Base-by-base conservation (phyloP, 2,113 vertebrate genomes). In the Lates calcarifer region DNA sequence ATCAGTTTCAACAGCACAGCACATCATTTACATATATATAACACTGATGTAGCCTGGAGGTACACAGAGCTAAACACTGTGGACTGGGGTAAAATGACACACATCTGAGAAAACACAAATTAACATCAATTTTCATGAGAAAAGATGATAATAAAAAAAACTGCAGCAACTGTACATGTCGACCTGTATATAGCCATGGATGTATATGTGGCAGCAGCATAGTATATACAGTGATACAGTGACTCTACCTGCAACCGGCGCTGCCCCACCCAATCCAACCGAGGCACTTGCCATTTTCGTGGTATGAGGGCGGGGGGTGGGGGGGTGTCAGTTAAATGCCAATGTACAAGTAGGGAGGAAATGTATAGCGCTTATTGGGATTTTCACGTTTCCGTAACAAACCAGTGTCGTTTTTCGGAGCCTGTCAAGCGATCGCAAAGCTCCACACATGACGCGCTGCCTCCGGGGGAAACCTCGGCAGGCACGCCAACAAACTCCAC, bases 191-290 rank as follows among this genome's bases (percentile, higher is more conserved):
- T 14, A 43, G 24, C 49, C 60, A 20, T 22, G n/a, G n/a, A n/a
- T n/a, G n/a, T 41, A 17, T 20, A 10, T 33, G 28, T 37, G 63
- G 74, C 74, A 73, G 79, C 79, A 51, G 61, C 35, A 24, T 2
- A 31, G 47, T 53, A 37, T 29, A 33, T 0, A 68, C 37, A 37
- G 61, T 24, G 56, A 29, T 29, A 64, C 35, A 35, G 63, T 28
- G 67, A 22, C 39, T 78, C 22, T 70, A 84, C 87, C 84, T 90
- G 81, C 88, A 87, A 13, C 35, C 68, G 61, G 71, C 62, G 55
- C 49, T 53, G 90, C 92, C 92, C 81, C 90, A 74, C 92, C 91
- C 89, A 47, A 57, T 3, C 20, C 81, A 77, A 24, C 41, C 26
- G 43, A 76, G 51, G 55, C 76, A 64, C 28, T 49, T 80, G 63